These are phyloP conservation scores for Poeciliopsis paucimaculata DNA, from an alignment of 2,797 vertebrate species.

Conservation along the genomic window DNA sequence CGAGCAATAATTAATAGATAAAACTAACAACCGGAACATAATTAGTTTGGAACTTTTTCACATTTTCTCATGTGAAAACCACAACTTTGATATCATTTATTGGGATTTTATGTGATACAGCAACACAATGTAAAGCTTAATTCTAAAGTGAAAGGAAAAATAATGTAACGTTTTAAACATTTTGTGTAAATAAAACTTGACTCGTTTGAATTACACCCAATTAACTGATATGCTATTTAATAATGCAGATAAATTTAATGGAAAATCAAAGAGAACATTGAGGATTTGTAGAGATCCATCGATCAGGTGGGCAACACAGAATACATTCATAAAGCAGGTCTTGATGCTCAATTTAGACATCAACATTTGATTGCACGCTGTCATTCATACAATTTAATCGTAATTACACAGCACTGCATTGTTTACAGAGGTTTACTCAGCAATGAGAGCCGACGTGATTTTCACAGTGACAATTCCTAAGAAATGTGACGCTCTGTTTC, in stretches of 20 bases:
- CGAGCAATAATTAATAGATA: slow-evolving; percentile 1
- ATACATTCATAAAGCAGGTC: too few species aligned
- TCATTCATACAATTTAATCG: too few species aligned
- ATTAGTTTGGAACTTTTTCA: neutral
- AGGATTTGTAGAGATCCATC: neutral
- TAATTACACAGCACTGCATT: too few species aligned
- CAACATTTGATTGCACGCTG: too few species aligned
- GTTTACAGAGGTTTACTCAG: too few species aligned
- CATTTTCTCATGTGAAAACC: neutral
- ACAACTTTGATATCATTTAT: neutral
- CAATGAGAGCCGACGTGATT: too few species aligned
- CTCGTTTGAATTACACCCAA: neutral
- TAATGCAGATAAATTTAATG: neutral
- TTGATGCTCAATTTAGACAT: too few species aligned
- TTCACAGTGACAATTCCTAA: too few species aligned
- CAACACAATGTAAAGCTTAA: neutral
- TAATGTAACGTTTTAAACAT: neutral
- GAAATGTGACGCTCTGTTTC: too few species aligned
- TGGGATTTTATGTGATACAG: neutral
- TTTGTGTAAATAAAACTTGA: neutral
- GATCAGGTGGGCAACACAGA: neutral
- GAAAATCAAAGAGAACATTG: too few species aligned
- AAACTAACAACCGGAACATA: neutral
- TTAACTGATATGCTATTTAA: neutral
- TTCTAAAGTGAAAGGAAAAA: neutral